Base-by-base conservation (phyloP, 2,797 vertebrate genomes). In the Sebastes aleutianus region DNA sequence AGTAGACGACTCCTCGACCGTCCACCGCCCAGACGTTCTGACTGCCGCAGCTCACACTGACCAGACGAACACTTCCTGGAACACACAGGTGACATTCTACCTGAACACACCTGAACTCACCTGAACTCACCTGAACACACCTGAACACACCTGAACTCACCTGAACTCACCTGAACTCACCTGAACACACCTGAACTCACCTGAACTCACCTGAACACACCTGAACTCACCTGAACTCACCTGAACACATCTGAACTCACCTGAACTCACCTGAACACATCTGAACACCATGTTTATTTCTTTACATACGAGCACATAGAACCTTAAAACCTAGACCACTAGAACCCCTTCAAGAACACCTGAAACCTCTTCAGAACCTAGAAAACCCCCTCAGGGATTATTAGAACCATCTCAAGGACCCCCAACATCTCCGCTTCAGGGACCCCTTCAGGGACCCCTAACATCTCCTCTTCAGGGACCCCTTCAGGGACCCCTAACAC, bases 1-100 rank as follows among this genome's bases (percentile, higher is more conserved):
- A 99, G 93, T 99, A 98, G 79, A 99, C 92, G 0, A 97, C 93
- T 20, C 98, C 98, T 36, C 93, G 95, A 72, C 91, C 92, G 79
- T 99, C 98, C 81, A 97, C 97, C 3, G 97, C 98, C 98, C 98
- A 99, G 66, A 99, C 95, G 14, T 99, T 97, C 94, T 99, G 98
- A 88, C 97, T 97, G 74, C 98, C 98, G 66, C 98, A 99, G 16
- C 97, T 95, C 86, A 99, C 87, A 67, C 96, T 97, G 57, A 95
- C 94, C 87, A 99, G 93, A 67, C 94, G 97, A 29, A 98, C 90
- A 4, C 91, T 83, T 78, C 98, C 98, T 99, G 76, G 3, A 67
- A 80, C 57, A 84, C 47, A 89, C 69, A 73, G 12, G 39, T 8
- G 12, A 76, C 0, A 36, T 14, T 8, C 9, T 5, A 54, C 59